phyloP scores from a whole-genome alignment of 2,113 vertebrate species.

The Clarias macrocephalus region DNA sequence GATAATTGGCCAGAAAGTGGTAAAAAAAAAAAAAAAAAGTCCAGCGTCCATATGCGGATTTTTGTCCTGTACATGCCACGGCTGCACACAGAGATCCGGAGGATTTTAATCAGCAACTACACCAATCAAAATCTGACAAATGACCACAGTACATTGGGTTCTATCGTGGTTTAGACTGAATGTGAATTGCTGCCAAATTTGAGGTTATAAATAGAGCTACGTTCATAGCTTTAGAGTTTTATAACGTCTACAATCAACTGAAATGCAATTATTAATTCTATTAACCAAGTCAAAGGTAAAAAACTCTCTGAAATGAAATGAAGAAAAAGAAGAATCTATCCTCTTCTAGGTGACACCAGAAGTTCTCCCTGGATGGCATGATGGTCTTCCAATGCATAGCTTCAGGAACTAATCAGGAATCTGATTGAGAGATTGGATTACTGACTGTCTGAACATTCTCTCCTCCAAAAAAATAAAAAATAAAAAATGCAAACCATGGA shows the following conservation, averaged over 20 bases:
- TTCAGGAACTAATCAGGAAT: too few species aligned
- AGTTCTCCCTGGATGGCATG: not conserved
- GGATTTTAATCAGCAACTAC: not conserved
- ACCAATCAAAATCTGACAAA: not conserved
- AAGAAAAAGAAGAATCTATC: not conserved
- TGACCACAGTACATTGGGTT: not conserved
- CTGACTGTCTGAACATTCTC: not conserved
- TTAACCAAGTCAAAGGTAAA: not conserved
- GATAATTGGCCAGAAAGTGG: conserved; percentile 26
- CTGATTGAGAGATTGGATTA: not conserved
- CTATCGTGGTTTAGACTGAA: not conserved
- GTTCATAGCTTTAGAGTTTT: not conserved
- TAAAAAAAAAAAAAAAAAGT: not conserved
- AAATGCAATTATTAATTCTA: not conserved
- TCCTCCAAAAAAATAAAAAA: not conserved
- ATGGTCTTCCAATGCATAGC: not conserved
- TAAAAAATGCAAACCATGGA: too few species aligned
- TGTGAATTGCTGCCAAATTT: not conserved
- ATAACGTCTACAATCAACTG: not conserved
- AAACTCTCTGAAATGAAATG: not conserved
- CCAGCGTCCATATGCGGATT: conserved; percentile 4
- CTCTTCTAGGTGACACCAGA: not conserved
- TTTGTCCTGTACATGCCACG: not conserved
- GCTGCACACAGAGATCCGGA: not conserved
- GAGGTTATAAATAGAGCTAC: not conserved